phyloP scores from a whole-genome alignment of 2,888 invertebrate genomes.

The Drosophila sordidula region DNA sequence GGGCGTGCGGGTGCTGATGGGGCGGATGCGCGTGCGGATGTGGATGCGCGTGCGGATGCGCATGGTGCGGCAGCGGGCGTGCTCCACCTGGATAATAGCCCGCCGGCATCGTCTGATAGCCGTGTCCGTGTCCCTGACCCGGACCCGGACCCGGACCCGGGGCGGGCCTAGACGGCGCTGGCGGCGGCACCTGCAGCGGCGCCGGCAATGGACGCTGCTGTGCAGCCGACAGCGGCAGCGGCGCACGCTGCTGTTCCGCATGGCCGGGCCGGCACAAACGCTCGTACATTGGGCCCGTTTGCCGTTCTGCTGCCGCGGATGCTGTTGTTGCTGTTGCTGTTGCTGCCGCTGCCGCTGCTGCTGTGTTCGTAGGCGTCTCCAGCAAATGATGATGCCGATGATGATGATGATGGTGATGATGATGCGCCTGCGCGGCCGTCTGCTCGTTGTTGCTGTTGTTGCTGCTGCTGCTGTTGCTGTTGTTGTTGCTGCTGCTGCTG shows the following conservation, averaged over 20 bases:
- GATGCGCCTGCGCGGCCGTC: constrained; percentile 50
- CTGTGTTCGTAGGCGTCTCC: constrained; percentile 61
- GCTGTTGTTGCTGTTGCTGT: constrained; percentile 24
- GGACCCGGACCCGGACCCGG: constrained; percentile 6
- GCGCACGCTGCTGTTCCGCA: constrained; percentile 29
- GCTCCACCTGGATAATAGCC: constrained; percentile 44
- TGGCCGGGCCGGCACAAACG: constrained; percentile 56
- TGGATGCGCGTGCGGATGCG: constrained; percentile 45
- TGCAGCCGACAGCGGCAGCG: constrained; percentile 34
- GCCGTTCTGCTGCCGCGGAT: constrained; percentile 35
- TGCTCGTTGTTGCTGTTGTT: constrained; percentile 48
- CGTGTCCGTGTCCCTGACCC: constrained; percentile 16
- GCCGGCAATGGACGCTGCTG: constrained; percentile 50
- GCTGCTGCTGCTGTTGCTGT: neutral
- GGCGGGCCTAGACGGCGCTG: neutral
- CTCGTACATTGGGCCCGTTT: constrained; percentile 55
- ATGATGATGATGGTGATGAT: constrained; percentile 74
- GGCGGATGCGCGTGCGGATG: constrained; percentile 30
- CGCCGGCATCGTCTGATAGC: constrained; percentile 56
- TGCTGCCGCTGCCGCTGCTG: constrained; percentile 38
- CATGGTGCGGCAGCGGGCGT: constrained; percentile 42
- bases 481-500: constrained; percentile 16
- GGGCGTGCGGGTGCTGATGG: constrained; percentile 42
- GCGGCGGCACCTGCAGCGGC: neutral
- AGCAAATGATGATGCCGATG: constrained; percentile 75